A percentile compares a stretch with the other conserved stretches of the same genome.
Conservation (phyloP, 2,888 invertebrate genomes). For the Euplagia quadripunctaria region DNA sequence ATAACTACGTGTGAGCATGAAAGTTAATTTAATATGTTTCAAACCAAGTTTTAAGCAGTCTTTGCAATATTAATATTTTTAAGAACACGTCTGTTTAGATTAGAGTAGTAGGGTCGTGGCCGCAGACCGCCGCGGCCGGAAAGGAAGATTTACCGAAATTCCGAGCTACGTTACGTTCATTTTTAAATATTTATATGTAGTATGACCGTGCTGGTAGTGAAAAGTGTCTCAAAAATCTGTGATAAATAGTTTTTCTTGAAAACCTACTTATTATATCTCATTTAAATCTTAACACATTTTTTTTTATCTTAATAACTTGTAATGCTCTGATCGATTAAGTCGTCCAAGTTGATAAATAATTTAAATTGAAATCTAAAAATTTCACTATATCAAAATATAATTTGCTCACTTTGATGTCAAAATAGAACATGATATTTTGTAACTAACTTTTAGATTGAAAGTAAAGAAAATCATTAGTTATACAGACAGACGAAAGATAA, state of each 20-base stretch:
- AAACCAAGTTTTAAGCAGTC: constrained; percentile 45
- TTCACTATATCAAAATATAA: background rate
- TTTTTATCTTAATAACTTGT: background rate
- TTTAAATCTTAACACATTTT: background rate
- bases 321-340: too few species aligned
- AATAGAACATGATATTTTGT: too few species aligned
- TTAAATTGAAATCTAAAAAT: too few species aligned
- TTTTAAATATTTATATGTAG: constrained; percentile 67
- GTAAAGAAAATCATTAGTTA: background rate
- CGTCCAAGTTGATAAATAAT: too few species aligned
- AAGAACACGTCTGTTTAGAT: constrained; percentile 64
- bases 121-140: constrained; percentile 72
- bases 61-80: constrained; percentile 61
- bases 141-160: constrained; percentile 76
- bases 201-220: constrained; percentile 36
- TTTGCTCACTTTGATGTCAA: background rate
- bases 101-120: constrained; percentile 59
- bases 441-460: background rate
- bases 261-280: background rate
- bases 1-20: background rate
- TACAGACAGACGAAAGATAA: too few species aligned
- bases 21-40: constrained; percentile 43
- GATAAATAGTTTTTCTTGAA: background rate
- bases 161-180: constrained; percentile 64
- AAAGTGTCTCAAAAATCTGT: constrained; percentile 30